Evolutionary conservation across 2,888 invertebrate species (phyloP).

Genomic region (Pherbina coryleti): DNA sequence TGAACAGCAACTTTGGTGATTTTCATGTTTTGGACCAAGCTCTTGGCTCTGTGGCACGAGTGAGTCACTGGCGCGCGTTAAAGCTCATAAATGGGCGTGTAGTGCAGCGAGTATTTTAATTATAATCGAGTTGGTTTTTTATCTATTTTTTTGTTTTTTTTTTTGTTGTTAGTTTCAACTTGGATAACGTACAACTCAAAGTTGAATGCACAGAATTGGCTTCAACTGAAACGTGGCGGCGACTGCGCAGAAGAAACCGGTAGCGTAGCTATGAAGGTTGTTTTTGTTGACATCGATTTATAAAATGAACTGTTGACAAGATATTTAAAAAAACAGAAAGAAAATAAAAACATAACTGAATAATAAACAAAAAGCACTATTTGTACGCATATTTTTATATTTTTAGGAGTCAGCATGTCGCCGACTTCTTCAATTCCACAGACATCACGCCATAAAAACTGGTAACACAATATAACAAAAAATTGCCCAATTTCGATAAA

Average conservation of each 20-base stretch:
- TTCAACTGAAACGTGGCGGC: background rate
- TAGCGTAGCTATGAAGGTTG: slow-evolving; percentile 1
- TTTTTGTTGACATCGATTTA: slow-evolving; percentile 23
- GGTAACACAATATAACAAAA: background rate
- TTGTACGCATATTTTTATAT: slow-evolving; percentile 11
- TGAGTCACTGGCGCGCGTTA: background rate
- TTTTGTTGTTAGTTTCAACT: background rate
- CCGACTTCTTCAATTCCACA: slow-evolving; percentile 26
- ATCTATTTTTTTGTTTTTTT: background rate
- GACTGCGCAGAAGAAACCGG: slow-evolving; percentile 21
- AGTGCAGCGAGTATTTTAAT: slow-evolving; percentile 4
- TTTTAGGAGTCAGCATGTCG: slow-evolving; percentile 48
- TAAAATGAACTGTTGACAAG: slow-evolving; percentile 34
- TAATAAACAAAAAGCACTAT: slow-evolving; percentile 13
- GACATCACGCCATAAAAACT: slow-evolving; percentile 6
- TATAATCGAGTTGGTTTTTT: background rate
- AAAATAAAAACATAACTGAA: slow-evolving; percentile 8
- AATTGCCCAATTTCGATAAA: background rate
- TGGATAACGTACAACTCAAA: background rate
- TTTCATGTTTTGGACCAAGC: background rate
- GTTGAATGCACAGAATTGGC: background rate
- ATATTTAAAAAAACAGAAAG: slow-evolving; percentile 19
- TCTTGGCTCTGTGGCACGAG: background rate
- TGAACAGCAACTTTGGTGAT: background rate
- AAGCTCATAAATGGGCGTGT: background rate